Conservation (phyloP, 2,113 vertebrate species). For the Anseranas semipalmata region DNA sequence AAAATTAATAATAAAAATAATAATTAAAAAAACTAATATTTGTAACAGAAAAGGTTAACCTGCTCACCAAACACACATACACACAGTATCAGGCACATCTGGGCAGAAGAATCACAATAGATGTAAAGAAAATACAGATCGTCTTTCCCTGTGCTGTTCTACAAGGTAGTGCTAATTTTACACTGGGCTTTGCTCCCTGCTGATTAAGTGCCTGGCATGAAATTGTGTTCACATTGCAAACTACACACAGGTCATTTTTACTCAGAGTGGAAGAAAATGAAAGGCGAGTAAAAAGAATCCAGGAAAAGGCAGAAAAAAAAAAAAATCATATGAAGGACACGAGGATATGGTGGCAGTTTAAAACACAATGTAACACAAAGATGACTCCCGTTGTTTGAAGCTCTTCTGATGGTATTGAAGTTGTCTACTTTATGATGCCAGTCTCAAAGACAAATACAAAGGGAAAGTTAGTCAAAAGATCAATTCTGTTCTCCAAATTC, state of each 20-base stretch:
- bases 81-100: not conserved
- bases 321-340: not conserved
- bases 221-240: not conserved
- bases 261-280: not conserved
- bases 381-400: not conserved
- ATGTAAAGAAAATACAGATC: not conserved
- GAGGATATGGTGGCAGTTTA: not conserved
- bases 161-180: not conserved
- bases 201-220: not conserved
- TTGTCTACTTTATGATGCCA: not conserved
- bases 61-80: not conserved
- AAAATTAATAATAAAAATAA: too few species aligned
- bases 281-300: not conserved
- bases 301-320: not conserved
- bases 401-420: not conserved
- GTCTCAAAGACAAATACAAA: slow-evolving; percentile 9
- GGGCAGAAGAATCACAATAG: not conserved
- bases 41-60: not conserved
- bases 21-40: not conserved
- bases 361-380: slow-evolving; percentile 2
- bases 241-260: not conserved
- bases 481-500: not conserved
- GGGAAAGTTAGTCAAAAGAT: slow-evolving; percentile 37
- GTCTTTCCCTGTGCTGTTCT: not conserved
- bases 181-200: not conserved